Base-by-base conservation (phyloP, 2,888 invertebrate genomes). In the Eumerus sabulonum region DNA sequence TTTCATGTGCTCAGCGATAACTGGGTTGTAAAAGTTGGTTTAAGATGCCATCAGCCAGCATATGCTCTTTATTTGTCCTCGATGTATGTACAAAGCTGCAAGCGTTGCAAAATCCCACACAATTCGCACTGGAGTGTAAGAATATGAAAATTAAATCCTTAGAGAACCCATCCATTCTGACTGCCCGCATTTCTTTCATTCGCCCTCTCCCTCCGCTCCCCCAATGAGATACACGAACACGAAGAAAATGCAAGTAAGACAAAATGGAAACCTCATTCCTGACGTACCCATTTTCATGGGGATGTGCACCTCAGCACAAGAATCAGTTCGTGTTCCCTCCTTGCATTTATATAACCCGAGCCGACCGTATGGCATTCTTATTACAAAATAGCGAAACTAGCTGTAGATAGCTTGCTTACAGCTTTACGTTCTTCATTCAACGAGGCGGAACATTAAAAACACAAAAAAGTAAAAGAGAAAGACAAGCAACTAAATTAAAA, bases 51-150 rank as follows among this genome's bases (percentile, higher is more conserved):
- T 18, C 27, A 27, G 7, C 3, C 7, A 27, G 38, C 47, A 38
- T 47, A 17, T 53, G 60, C 27, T 56, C 77, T 50, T 36, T 54
- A 48, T 59, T 73, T 48, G 67, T 18, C 67, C 77, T 59, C 73
- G 53, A 63, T 68, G 54, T 38, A 9, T 12, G 7, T 27, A 7
- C 27, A 27, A 64, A 59, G 27, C 1, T 73, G 73, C 67, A 36
- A 50, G 17, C 67, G 19, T 9, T 57, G 62, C 77, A 68, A 47
- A 59, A 59, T 35, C n/a, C 7, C 27, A 14, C 9, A 13, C 42
- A 12, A 51, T 51, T 35, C 36, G 17, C 9, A 38, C 48, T 48
- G 40, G 2, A 35, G n/a, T 44, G 11, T 42, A 54, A 40, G 18
- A 64, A 62, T 47, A 42, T 42, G 18, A 12, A 48, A 63, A 48